A percentile compares a stretch with the other conserved stretches of the same genome.
Evolutionary conservation across 2,888 invertebrate genomes (phyloP).

Genomic region (Epiblema foenella): DNA sequence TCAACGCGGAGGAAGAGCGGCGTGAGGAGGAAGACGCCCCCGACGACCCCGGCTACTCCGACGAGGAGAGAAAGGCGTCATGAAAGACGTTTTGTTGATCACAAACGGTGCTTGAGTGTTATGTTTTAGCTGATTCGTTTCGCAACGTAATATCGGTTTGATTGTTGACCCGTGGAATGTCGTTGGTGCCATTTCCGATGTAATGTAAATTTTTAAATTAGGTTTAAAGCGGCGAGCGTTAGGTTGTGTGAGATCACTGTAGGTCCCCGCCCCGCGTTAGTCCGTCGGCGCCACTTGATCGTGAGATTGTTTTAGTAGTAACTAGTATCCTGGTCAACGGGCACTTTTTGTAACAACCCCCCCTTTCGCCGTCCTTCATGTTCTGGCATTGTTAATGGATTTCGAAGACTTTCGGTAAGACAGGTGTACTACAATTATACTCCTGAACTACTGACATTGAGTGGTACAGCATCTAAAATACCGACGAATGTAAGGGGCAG

Average conservation of each 20-base stretch:
- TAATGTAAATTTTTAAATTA: conserved; percentile 71
- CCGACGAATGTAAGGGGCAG: not conserved
- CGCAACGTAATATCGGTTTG: conserved; percentile 65
- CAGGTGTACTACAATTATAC: conserved; percentile 9
- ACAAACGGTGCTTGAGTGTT: conserved; percentile 82
- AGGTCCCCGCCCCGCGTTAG: conserved; percentile 34
- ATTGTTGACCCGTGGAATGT: conserved; percentile 84
- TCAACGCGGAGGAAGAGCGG: conserved; percentile 67
- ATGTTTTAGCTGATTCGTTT: conserved; percentile 76
- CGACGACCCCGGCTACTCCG: conserved; percentile 79
- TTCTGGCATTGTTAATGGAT: not conserved
- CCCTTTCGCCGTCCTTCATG: not conserved
- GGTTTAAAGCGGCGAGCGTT: conserved; percentile 50
- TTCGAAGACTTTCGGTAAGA: not conserved
- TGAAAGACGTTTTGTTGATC: conserved; percentile 78
- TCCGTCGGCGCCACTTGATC: conserved; percentile 55
- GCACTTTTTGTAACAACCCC: conserved; percentile 7
- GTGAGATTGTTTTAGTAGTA: conserved; percentile 52
- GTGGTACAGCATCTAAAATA: not conserved
- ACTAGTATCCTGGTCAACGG: conserved; percentile 28
- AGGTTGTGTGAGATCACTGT: conserved; percentile 51
- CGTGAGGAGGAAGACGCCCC: conserved; percentile 66
- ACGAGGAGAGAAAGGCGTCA: conserved; percentile 75
- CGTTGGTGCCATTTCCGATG: conserved; percentile 82
- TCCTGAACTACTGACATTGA: conserved; percentile 6